phyloP scores from a whole-genome alignment of 2,888 invertebrate genomes.

The Watsonalla cultraria region DNA sequence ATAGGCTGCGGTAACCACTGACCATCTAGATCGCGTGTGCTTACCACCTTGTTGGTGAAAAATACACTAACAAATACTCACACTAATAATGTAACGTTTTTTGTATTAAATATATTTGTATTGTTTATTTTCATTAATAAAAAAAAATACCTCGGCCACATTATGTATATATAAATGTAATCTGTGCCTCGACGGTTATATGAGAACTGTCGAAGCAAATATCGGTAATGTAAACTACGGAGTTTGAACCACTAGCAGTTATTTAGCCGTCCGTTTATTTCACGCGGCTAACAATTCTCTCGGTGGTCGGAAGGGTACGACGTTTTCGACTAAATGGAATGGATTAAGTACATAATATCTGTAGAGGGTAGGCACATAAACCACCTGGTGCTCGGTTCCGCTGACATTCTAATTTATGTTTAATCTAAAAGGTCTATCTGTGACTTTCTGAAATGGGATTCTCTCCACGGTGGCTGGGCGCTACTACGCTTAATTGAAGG shows the following conservation, averaged over 20 bases:
- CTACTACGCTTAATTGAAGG: background rate
- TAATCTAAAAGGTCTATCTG: background rate
- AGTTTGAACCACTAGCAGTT: background rate
- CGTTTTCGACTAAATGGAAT: background rate
- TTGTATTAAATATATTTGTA: too few relatives aligned
- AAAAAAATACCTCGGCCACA: too few relatives aligned
- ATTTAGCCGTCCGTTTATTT: background rate
- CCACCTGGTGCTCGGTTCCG: background rate
- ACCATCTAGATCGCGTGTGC: too few relatives aligned
- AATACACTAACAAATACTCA: too few relatives aligned
- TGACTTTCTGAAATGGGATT: background rate
- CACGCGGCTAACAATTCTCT: background rate
- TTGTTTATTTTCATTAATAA: too few relatives aligned
- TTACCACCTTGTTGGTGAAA: too few relatives aligned
- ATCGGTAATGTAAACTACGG: background rate
- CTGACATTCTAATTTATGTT: constrained; percentile 1
- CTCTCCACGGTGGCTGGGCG: background rate
- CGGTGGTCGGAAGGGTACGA: background rate
- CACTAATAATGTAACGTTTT: too few relatives aligned
- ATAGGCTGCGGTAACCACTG: too few relatives aligned
- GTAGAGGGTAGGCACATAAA: background rate
- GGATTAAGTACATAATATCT: background rate
- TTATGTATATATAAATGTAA: too few relatives aligned
- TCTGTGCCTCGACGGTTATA: too few relatives aligned
- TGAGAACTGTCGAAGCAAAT: background rate